These are phyloP conservation scores for Poeciliopsis turrubarensis DNA, from an alignment of 2,113 vertebrate genomes.

Conservation along the genomic window DNA sequence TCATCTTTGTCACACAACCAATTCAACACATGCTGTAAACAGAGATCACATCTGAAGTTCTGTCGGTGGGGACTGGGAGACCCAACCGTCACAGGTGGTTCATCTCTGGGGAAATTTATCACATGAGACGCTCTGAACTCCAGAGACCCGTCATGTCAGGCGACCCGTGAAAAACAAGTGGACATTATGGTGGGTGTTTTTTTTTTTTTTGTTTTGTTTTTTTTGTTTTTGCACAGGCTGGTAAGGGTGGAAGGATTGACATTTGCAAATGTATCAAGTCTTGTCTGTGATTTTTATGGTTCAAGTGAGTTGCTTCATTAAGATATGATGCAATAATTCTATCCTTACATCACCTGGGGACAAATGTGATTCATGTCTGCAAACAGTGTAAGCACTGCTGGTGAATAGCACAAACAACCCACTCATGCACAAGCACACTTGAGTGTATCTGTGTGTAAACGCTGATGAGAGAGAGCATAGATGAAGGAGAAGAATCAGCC, in stretches of 20 bases:
- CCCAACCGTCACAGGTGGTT: conserved; percentile 50
- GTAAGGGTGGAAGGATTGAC: not conserved
- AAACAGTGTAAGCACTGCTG: conserved; percentile 8
- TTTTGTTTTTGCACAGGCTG: not conserved
- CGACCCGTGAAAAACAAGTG: conserved; percentile 78
- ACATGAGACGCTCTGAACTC: conserved; percentile 49
- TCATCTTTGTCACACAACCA: not conserved
- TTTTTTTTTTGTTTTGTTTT: conserved; percentile 31
- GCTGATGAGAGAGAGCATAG: conserved; percentile 46
- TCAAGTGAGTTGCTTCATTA: conserved; percentile 34
- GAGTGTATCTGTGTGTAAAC: conserved; percentile 28
- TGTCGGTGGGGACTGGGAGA: conserved; percentile 22
- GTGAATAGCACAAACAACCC: not conserved
- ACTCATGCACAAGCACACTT: conserved; percentile 8
- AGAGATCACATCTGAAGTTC: not conserved
- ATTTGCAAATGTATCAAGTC: not conserved
- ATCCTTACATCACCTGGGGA: conserved; percentile 63
- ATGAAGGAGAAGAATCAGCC: conserved; percentile 52
- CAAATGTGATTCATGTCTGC: conserved; percentile 62
- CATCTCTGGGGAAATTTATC: conserved; percentile 40
- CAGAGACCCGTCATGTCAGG: conserved; percentile 52
- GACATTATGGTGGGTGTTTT: conserved; percentile 42
- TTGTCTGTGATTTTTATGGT: conserved; percentile 36
- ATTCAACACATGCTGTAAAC: conserved; percentile 42
- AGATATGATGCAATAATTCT: conserved; percentile 73